These are phyloP conservation scores for Bombus superbus DNA, from an alignment of 1,140 invertebrate genomes.

Conservation along the genomic window DNA sequence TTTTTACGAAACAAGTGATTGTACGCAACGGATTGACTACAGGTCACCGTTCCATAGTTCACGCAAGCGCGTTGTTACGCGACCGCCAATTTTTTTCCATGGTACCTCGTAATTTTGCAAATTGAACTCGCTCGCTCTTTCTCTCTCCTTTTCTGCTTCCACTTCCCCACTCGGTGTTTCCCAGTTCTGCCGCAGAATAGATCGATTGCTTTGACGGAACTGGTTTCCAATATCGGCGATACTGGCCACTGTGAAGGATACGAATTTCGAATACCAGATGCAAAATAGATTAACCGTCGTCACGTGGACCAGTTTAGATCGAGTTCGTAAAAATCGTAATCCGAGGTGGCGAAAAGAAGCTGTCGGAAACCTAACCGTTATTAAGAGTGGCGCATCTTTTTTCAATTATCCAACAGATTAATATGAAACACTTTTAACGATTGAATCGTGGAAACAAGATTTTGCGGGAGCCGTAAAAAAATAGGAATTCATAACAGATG, in stretches of 20 bases:
- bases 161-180: not conserved
- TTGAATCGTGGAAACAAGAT: not conserved
- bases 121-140: slow-evolving; percentile 2
- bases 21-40: not conserved
- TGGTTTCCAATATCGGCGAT: slow-evolving; percentile 27
- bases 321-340: not conserved
- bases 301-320: slow-evolving; percentile 21
- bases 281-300: slow-evolving; percentile 23
- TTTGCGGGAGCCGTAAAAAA: not conserved
- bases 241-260: not conserved
- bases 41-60: not conserved
- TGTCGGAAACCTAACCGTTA: not conserved
- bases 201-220: slow-evolving; percentile 36
- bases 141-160: not conserved
- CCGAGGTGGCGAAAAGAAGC: no score
- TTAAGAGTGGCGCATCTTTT: not conserved
- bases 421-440: not conserved
- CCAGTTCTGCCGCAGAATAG: slow-evolving; percentile 19
- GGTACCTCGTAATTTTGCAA: slow-evolving; percentile 4
- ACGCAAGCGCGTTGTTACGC: not conserved
- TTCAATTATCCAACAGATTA: not conserved
- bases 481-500: not conserved
- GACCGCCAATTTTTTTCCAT: slow-evolving; percentile 15
- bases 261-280: slow-evolving; percentile 26
- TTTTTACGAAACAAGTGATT: not conserved